Evolutionary conservation across 2,888 invertebrate species (phyloP).

Genomic region (Trichopria drosophilae): DNA sequence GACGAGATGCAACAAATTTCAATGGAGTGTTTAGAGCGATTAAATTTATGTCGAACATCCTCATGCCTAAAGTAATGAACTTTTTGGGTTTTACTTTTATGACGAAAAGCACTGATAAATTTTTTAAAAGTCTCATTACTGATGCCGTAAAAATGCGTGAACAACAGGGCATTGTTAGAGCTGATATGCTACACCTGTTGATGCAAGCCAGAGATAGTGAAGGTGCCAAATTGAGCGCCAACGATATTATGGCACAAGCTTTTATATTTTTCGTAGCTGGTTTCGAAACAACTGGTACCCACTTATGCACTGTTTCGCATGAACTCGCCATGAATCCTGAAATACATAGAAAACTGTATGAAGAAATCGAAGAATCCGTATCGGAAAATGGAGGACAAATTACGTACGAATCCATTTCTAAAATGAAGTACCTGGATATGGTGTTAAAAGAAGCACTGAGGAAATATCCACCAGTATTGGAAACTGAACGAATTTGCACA

Average conservation of each 20-base stretch:
- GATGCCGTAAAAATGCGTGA: conserved; percentile 59
- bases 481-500: conserved; percentile 27
- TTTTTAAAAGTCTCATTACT: conserved; percentile 38
- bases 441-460: conserved; percentile 59
- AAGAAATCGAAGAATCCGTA: conserved; percentile 44
- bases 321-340: conserved; percentile 53
- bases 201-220: conserved; percentile 54
- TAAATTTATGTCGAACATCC: conserved; percentile 18
- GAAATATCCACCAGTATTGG: conserved; percentile 59
- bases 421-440: conserved; percentile 42
- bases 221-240: conserved; percentile 32
- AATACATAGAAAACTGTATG: conserved; percentile 56
- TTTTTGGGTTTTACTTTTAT: conserved; percentile 21
- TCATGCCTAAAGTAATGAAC: conserved; percentile 23
- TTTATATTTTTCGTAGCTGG: conserved; percentile 47
- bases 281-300: conserved; percentile 42
- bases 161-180: conserved; percentile 57
- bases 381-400: conserved; percentile 27
- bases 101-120: conserved; percentile 1
- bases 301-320: conserved; percentile 41
- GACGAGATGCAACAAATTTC: conserved; percentile 37
- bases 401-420: conserved; percentile 33
- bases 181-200: conserved; percentile 64
- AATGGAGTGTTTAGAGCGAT: neutral
- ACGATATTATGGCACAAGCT: conserved; percentile 60